These are phyloP conservation scores for Rhabdophis nuchalis DNA, from an alignment of 2,797 vertebrate species.

Conservation along the genomic window DNA sequence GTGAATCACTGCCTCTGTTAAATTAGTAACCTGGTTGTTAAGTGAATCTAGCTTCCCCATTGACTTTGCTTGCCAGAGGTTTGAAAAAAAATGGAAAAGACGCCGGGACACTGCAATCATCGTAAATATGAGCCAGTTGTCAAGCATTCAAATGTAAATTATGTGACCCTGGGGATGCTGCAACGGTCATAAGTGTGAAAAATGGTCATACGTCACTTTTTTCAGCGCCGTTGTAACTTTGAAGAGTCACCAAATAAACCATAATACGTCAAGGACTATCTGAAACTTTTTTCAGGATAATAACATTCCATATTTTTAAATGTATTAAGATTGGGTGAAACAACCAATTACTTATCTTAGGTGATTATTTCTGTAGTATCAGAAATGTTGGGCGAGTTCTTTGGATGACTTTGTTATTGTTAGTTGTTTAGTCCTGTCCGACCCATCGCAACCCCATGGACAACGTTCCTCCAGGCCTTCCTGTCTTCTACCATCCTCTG, in stretches of 20 bases:
- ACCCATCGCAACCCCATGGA: no score
- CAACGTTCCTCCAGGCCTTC: no score
- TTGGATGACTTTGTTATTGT: no score
- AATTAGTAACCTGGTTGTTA: not conserved
- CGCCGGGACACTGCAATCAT: not conserved
- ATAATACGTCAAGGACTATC: not conserved
- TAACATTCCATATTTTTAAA: not conserved
- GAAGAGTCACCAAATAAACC: not conserved
- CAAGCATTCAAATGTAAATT: not conserved
- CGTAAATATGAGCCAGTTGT: not conserved
- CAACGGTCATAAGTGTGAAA: not conserved
- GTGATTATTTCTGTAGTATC: conserved; percentile 32
- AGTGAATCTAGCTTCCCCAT: not conserved
- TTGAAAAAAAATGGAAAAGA: no score
- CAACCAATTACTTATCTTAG: conserved; percentile 23
- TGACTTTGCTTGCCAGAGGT: not conserved
- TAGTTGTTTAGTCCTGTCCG: no score
- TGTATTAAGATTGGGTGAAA: not conserved
- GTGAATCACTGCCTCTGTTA: not conserved
- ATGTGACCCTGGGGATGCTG: not conserved
- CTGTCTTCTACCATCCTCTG: no score
- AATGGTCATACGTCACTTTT: not conserved
- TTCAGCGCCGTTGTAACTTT: not conserved
- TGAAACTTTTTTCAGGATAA: not conserved
- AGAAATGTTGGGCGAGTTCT: conserved; percentile 36